Base-by-base conservation (phyloP, 2,797 vertebrate genomes). In the Falco naumanni region DNA sequence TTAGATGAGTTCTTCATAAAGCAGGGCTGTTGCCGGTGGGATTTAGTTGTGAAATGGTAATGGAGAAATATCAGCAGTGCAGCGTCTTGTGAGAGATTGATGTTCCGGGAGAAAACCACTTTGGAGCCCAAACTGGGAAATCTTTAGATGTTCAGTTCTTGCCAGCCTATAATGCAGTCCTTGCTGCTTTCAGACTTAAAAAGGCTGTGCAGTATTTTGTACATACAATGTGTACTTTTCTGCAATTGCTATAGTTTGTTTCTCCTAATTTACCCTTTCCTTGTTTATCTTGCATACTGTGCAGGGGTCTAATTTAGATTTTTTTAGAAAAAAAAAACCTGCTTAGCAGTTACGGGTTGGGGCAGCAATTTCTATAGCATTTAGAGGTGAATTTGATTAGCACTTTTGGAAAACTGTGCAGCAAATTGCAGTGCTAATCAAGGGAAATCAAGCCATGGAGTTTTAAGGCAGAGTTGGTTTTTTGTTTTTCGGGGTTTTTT, bases 271-370 rank as follows among this genome's bases (percentile, higher is more conserved):
- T 84, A 41, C 80, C 87, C 95, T 96, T 94, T 84, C 93, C 83
- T 82, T 96, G 92, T 97, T 97, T 96, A 87, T 94, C 91, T 65
- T 72, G 31, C 45, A 13, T 26, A 63, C 8, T 6, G 76, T 8
- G 11, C 95, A 95, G 95, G 86, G 92, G 92, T 84, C 84, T 97
- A 94, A 97, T 97, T 97, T 97, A 91, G 85, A 68, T 80, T 48
- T 86, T 87, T 72, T 88, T 78, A 84, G 41, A 39, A 45, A 39
- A 5, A 70, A 61, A 47, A 68, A 87, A 84, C 16, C 86, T 95
- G 81, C 76, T 95, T 85, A 85, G 97, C 89, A 86, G 91, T 96
- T 94, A 85, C 45, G 94, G 90, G 84, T 68, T 89, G 94, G 71
- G 89, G 65, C 83, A 95, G 90, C 90, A 95, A 89, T 92, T 92